phyloP scores from a whole-genome alignment of 2,888 invertebrate genomes.

The Nomada lathburiana region DNA sequence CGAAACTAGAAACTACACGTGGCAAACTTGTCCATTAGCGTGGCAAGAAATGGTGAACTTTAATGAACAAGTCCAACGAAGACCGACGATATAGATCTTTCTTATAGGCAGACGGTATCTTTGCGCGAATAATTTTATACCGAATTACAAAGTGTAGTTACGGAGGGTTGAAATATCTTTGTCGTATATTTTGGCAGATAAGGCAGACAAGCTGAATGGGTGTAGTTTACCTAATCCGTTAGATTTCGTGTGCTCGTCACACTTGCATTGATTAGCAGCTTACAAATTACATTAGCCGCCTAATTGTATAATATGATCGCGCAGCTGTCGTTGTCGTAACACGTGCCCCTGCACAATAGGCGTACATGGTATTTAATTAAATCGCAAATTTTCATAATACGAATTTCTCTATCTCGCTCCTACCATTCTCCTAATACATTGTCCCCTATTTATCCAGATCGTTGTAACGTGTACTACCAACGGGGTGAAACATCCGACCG shows the following conservation, averaged over 20 bases:
- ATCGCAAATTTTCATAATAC: constrained; percentile 38
- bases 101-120: too few species aligned
- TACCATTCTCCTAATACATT: background rate
- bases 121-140: background rate
- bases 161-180: background rate
- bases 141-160: background rate
- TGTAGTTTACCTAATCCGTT: constrained; percentile 34
- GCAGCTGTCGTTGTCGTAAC: constrained; percentile 54
- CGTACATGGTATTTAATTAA: constrained; percentile 42
- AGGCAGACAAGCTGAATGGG: background rate
- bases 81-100: background rate
- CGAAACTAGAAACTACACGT: background rate
- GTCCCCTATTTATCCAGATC: too few species aligned
- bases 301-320: constrained; percentile 40
- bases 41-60: constrained; percentile 4
- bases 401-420: constrained; percentile 6
- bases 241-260: constrained; percentile 17
- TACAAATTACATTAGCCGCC: constrained; percentile 65
- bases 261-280: constrained; percentile 46
- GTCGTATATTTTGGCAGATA: background rate
- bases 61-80: background rate
- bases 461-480: too few species aligned
- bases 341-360: constrained; percentile 17
- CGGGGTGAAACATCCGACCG: too few species aligned
- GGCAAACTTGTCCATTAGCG: constrained; percentile 27